Conservation (phyloP, 2,113 vertebrate species). For the Paralichthys olivaceus region DNA sequence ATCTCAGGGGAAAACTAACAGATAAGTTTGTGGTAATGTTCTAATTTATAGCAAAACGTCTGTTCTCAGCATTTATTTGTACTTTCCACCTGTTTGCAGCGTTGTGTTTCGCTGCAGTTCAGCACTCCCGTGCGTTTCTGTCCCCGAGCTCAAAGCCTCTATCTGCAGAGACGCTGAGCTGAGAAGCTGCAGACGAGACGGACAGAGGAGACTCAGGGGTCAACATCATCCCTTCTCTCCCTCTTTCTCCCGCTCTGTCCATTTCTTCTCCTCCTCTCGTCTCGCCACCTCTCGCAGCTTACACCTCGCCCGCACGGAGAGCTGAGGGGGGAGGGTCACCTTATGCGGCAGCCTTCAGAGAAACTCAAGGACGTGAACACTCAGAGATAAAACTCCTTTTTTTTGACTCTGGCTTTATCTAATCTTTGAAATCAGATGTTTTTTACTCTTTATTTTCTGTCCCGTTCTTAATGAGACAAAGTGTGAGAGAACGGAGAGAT, state of each 20-base stretch:
- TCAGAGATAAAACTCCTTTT: slow-evolving; percentile 53
- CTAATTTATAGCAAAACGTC: too few relatives aligned
- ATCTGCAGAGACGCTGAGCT: slow-evolving; percentile 27
- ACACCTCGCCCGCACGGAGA: slow-evolving; percentile 46
- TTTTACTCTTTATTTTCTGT: slow-evolving; percentile 60
- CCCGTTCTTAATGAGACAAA: slow-evolving; percentile 64
- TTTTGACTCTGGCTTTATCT: slow-evolving; percentile 48
- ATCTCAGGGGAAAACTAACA: background rate
- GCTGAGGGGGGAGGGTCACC: slow-evolving; percentile 30
- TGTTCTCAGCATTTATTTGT: background rate
- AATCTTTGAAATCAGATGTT: slow-evolving; percentile 68
- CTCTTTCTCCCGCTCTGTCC: slow-evolving; percentile 8
- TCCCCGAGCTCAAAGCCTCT: slow-evolving; percentile 19
- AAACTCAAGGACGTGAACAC: slow-evolving; percentile 49
- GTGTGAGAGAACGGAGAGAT: slow-evolving; percentile 47
- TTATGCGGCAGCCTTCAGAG: slow-evolving; percentile 60
- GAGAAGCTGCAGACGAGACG: background rate
- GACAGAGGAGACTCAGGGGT: slow-evolving; percentile 35
- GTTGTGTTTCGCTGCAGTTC: slow-evolving; percentile 1
- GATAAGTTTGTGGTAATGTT: background rate
- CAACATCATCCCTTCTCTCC: slow-evolving; percentile 28
- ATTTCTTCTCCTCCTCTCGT: slow-evolving; percentile 14
- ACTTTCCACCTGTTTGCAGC: slow-evolving; percentile 27
- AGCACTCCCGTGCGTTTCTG: slow-evolving; percentile 5
- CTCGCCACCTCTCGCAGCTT: background rate